Evolutionary conservation across 2,113 vertebrate species (phyloP).

Genomic region (Chiloscyllium plagiosum): DNA sequence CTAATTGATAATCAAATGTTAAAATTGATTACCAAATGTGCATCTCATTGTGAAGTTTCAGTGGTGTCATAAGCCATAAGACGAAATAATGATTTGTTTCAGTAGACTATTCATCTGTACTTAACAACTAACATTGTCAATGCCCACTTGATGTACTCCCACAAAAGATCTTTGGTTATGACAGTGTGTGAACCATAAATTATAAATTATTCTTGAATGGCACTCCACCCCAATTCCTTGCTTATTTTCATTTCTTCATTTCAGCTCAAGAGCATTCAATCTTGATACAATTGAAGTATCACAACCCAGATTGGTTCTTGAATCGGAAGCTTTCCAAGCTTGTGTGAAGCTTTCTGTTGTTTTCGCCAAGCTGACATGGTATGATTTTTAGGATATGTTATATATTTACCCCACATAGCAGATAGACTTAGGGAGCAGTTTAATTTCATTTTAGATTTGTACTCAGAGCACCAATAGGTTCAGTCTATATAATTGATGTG

Average conservation of each 20-base stretch:
- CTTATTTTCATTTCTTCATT: background rate
- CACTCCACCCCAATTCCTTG: background rate
- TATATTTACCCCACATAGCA: background rate
- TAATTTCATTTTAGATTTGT: constrained; percentile 15
- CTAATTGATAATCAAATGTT: background rate
- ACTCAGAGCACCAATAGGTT: background rate
- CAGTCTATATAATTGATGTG: background rate
- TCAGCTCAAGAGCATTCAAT: too few relatives aligned
- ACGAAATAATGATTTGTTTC: background rate
- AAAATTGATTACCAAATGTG: background rate
- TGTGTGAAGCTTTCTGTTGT: background rate
- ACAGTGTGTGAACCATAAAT: background rate
- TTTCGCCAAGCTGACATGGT: background rate
- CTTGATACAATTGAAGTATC: background rate
- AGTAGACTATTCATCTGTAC: background rate
- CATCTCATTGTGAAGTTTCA: background rate
- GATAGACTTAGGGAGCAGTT: background rate
- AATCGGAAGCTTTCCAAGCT: background rate
- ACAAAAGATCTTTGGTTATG: background rate
- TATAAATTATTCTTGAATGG: background rate
- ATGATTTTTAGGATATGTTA: too few relatives aligned
- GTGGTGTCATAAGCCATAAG: background rate
- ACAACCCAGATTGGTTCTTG: background rate
- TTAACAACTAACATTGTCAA: background rate
- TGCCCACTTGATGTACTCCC: background rate